Base-by-base conservation (phyloP, 2,113 vertebrate species). In the Hippopotamus amphibius region DNA sequence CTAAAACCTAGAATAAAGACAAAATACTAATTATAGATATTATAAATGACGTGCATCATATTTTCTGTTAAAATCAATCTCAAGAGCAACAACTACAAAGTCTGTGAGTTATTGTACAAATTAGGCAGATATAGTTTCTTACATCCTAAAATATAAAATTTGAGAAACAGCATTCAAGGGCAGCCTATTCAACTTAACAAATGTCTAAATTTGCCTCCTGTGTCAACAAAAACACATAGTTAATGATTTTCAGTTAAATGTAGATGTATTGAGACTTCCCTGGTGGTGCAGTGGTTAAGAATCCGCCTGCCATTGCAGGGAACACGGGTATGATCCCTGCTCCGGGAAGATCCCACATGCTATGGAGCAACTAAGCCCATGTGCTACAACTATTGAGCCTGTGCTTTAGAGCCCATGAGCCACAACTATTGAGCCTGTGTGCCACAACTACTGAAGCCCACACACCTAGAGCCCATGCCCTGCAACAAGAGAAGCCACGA, bases 1-100 rank as follows among this genome's bases (percentile, higher is more conserved):
- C 37, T 88, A 96, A 92, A 68, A 80, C 33, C 28, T 66, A 79
- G 65, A 88, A 65, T 77, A 92, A 88, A 79, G 61, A 10, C 15
- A 71, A 91, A 88, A 71, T 65, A 48, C 24, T 71, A 79, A 48
- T 26, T n/a, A 87, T 43, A 71, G 30, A 33, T 87, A 16, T 24
- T 66, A 82, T 9, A 90, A 90, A 74, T 30, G 43, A 53, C 4
- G 28, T 48, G 26, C 14, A 17, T 68, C 57, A 48, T 28, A 66
- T 88, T 85, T 83, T 55, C 37, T 61, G 3, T 81, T 72, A 79
- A 83, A 93, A 77, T 85, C 9, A 48, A 28, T 48, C 76, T 74
- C 79, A 55, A 66, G 26, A 92, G 71, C 5, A 74, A 74, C 19
- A 66, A 72, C 6, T 80, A 41, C 28, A 87, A 81, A 71, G n/a